A percentile compares a stretch with the other conserved stretches of the same genome.
Evolutionary conservation across 2,797 vertebrate species (phyloP).

Genomic region (Sebastolobus altivelis): DNA sequence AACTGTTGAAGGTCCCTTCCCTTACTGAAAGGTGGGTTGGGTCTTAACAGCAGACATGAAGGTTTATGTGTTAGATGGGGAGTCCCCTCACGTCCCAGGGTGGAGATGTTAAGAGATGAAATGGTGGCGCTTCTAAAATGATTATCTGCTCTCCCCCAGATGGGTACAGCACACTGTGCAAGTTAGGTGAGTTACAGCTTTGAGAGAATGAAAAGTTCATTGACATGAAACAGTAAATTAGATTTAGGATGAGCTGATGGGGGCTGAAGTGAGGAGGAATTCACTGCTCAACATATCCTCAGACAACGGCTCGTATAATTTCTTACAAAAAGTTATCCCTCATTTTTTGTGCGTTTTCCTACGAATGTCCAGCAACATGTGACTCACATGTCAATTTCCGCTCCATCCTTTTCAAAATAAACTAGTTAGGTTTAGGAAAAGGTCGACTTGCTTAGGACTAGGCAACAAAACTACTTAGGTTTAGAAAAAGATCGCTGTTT

Average conservation of each 20-base stretch:
- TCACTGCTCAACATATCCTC: neutral
- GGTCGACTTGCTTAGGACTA: no score
- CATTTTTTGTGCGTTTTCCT: no score
- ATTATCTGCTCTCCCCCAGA: slow-evolving; percentile 33
- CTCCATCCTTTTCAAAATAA: no score
- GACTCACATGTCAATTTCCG: no score
- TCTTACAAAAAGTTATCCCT: no score
- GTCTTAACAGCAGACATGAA: slow-evolving; percentile 7
- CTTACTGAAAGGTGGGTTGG: slow-evolving; percentile 16
- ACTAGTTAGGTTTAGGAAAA: no score
- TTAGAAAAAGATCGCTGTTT: no score
- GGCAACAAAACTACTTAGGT: no score
- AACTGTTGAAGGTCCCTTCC: neutral
- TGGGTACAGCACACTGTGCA: slow-evolving; percentile 10
- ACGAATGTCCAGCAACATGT: no score
- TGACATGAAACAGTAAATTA: slow-evolving; percentile 59
- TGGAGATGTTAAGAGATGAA: slow-evolving; percentile 43
- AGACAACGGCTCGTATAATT: no score
- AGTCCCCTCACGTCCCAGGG: slow-evolving; percentile 36
- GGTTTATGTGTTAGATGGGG: slow-evolving; percentile 3
- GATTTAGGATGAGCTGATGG: slow-evolving; percentile 47
- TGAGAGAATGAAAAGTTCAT: slow-evolving; percentile 49
- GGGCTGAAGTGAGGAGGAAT: neutral
- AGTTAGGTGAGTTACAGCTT: slow-evolving; percentile 35
- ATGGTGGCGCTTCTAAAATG: slow-evolving; percentile 39